These are phyloP conservation scores for Eumeta japonica DNA, from an alignment of 1,140 invertebrate genomes.

Conservation along the genomic window DNA sequence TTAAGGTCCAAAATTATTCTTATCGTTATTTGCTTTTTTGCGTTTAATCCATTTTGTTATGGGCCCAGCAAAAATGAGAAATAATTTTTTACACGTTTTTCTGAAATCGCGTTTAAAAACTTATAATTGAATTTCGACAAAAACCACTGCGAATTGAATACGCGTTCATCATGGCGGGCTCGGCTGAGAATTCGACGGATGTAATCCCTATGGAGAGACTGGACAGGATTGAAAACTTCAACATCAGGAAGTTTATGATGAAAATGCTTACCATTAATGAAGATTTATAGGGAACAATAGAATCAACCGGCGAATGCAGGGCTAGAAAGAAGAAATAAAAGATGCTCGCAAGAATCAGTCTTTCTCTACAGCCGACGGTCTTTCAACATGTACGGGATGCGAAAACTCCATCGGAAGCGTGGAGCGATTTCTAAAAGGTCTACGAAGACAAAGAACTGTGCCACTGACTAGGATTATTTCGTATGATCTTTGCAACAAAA, in stretches of 20 bases:
- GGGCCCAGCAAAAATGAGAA: too few species aligned
- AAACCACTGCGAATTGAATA: too few species aligned
- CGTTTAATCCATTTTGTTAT: too few species aligned
- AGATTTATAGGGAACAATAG: conserved; percentile 11
- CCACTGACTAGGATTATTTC: conserved; percentile 9
- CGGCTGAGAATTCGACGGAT: too few species aligned
- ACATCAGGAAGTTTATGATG: conserved; percentile 13
- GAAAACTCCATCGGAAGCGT: conserved; percentile 9
- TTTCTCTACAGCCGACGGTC: neutral
- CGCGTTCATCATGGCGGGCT: too few species aligned
- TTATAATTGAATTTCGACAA: too few species aligned
- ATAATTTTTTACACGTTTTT: too few species aligned
- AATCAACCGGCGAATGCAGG: neutral
- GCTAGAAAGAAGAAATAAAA: conserved; percentile 2
- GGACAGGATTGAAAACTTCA: conserved; percentile 7
- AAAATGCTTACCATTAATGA: conserved; percentile 13
- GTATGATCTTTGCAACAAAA: conserved; percentile 9
- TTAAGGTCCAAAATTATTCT: too few species aligned
- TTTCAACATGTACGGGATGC: conserved; percentile 6
- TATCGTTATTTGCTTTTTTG: too few species aligned
- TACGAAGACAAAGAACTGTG: conserved; percentile 15
- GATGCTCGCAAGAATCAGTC: conserved; percentile 5
- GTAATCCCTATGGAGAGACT: conserved; percentile 4
- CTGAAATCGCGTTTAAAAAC: too few species aligned
- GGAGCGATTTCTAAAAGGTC: conserved; percentile 9